These are phyloP conservation scores for Sinelater perroti DNA, from an alignment of 2,888 invertebrate genomes.

Conservation along the genomic window DNA sequence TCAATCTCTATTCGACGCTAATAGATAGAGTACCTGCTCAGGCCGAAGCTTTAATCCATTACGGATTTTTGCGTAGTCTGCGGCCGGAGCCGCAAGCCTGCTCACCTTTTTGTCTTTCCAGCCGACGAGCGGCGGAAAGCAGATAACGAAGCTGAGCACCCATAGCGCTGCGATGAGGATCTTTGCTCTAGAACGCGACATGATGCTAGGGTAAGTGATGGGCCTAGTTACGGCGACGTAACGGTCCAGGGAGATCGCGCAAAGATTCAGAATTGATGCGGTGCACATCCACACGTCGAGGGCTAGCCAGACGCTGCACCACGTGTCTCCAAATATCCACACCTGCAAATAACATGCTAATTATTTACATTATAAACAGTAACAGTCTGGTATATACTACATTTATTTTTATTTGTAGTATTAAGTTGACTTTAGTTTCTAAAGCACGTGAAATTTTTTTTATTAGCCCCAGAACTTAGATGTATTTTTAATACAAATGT, in stretches of 20 bases:
- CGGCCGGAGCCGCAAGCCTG: too few relatives aligned
- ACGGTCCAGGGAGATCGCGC: constrained; percentile 93
- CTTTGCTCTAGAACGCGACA: constrained; percentile 86
- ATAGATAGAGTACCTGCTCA: too few relatives aligned
- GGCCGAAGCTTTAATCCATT: too few relatives aligned
- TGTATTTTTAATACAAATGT: too few relatives aligned
- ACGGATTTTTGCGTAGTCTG: too few relatives aligned
- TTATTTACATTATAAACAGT: too few relatives aligned
- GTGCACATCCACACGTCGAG: constrained; percentile 99
- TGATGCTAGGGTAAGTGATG: constrained; percentile 92
- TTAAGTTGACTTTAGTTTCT: too few relatives aligned
- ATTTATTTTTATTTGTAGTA: too few relatives aligned
- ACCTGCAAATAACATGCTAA: too few relatives aligned
- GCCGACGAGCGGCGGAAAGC: constrained; percentile 94
- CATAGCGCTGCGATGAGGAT: constrained; percentile 90
- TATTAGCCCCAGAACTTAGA: too few relatives aligned
- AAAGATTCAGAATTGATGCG: constrained; percentile 94
- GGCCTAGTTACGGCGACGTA: constrained; percentile 97
- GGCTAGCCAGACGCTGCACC: constrained; percentile 97
- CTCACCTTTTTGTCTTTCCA: constrained; percentile 83
- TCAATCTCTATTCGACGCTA: not conserved
- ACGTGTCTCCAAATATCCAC: constrained; percentile 96
- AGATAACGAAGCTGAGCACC: constrained; percentile 95
- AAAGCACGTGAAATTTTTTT: too few relatives aligned
- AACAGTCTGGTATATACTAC: not conserved